Base-by-base conservation (phyloP, 2,797 vertebrate species). In the Acipenser oxyrinchus region DNA sequence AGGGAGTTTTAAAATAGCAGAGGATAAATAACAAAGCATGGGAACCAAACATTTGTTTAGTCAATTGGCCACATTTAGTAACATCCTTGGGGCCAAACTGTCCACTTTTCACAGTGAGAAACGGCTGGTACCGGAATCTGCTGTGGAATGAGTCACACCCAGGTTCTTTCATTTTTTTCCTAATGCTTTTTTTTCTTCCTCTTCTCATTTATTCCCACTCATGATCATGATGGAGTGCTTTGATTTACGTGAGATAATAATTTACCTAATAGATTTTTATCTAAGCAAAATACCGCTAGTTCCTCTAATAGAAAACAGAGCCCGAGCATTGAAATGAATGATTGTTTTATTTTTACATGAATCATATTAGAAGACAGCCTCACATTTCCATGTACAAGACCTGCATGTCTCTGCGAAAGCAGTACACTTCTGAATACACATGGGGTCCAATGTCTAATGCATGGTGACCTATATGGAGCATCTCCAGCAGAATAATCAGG, bases 1-100 rank as follows among this genome's bases (percentile, higher is more conserved):
- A 74, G 85, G 87, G 83, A 82, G 80, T 71, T 82, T 88, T 84
- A 85, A 93, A 95, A 93, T 92, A 95, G 91, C 88, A 82, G 83
- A 83, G 88, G 89, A 87, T 91, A 93, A 92, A 93, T 92, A 86
- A 70, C 72, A 80, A 78, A 79, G 89, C 91, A 88, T 99, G 95
- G 91, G 93, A 97, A 97, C 89, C 62, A 78, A 81, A 86, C 81
- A 60, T 86, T 50, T 52, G 71, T 75, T 71, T 63, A 72, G 78
- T 81, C 83, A 73, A 76, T 74, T 69, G 85, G 85, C 88, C 75
- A 79, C 77, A 72, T 78, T 78, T 79, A 63, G 77, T 69, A 5
- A 70, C 0, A 11, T 72, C 55, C 55, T 74, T 68, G 9, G 74
- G 74, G 74, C 64, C 51, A 73, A 72, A 53, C 74, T 66, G 49